Conservation (phyloP, 1,140 invertebrate species). For the Drosophila watanabei region DNA sequence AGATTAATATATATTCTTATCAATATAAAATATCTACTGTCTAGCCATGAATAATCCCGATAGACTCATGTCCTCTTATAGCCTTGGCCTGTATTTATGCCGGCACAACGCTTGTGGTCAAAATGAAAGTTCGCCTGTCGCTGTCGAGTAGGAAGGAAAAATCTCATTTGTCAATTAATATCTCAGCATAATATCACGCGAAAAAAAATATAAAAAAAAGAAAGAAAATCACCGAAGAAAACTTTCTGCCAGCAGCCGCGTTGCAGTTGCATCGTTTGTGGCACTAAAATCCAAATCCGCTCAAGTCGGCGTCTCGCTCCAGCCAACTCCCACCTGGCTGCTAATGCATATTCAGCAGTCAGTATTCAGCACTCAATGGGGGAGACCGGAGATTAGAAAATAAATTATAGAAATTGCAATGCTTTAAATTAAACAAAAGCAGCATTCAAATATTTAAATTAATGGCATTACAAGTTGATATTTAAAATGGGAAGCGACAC, state of each 20-base stretch:
- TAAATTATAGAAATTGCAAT: constrained; percentile 8
- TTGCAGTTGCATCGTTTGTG: constrained; percentile 34
- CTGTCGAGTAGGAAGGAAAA: constrained; percentile 84
- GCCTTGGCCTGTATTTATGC: constrained; percentile 78
- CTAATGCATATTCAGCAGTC: constrained; percentile 48
- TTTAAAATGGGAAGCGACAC: constrained; percentile 2
- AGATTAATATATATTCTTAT: constrained; percentile 31
- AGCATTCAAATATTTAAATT: constrained; percentile 2
- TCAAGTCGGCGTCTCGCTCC: constrained; percentile 39
- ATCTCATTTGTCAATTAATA: constrained; percentile 85
- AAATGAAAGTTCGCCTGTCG: constrained; percentile 84
- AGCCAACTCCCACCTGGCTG: constrained; percentile 40
- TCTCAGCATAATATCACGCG: constrained; percentile 79
- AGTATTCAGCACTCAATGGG: constrained; percentile 21
- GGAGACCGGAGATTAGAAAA: constrained; percentile 25
- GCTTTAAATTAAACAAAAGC: constrained; percentile 14
- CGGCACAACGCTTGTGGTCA: constrained; percentile 75
- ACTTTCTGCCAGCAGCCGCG: constrained; percentile 67
- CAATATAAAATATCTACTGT: constrained; percentile 15
- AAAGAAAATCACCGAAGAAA: constrained; percentile 64
- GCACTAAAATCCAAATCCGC: constrained; percentile 74
- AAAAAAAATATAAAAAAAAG: constrained; percentile 66
- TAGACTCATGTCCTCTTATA: constrained; percentile 44
- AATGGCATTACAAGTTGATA: constrained; percentile 2
- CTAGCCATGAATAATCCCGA: constrained; percentile 48